phyloP scores from a whole-genome alignment of 1,140 invertebrate genomes.

The Brachionus angularis region DNA sequence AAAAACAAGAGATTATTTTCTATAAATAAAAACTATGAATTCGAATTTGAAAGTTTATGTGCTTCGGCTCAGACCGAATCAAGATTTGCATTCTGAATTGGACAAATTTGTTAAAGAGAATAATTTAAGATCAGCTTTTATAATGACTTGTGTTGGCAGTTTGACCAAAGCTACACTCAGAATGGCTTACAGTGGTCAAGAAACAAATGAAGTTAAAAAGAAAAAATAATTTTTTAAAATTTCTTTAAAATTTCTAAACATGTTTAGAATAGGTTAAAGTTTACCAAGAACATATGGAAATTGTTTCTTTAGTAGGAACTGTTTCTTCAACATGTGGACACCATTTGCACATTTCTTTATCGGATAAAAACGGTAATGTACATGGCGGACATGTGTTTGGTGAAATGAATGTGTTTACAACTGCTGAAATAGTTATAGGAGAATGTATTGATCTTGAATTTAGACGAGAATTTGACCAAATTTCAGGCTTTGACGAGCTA shows the following conservation, averaged over 20 bases:
- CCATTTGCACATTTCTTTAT: constrained; percentile 58
- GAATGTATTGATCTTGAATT: constrained; percentile 50
- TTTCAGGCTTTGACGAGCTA: constrained; percentile 56
- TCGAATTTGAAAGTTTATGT: constrained; percentile 45
- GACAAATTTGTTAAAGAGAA: constrained; percentile 50
- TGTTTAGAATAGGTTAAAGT: constrained; percentile 49
- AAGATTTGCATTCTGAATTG: constrained; percentile 53
- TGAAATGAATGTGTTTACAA: constrained; percentile 58
- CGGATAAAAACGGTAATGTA: constrained; percentile 53
- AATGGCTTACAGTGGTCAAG: constrained; percentile 51
- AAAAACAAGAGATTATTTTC: too few species aligned
- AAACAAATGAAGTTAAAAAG: constrained; percentile 34
- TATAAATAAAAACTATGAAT: too few species aligned
- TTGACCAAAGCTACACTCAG: constrained; percentile 56
- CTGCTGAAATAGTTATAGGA: constrained; percentile 58
- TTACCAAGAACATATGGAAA: constrained; percentile 55
- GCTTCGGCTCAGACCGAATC: constrained; percentile 52
- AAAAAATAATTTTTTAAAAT: background rate
- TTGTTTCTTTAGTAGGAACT: constrained; percentile 59
- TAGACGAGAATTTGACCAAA: constrained; percentile 49
- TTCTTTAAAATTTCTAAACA: background rate
- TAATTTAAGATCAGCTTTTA: constrained; percentile 53
- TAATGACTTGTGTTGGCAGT: constrained; percentile 59
- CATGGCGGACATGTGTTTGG: constrained; percentile 59
- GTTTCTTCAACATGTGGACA: constrained; percentile 50